These are phyloP conservation scores for Pseudococcus jackbeardsleyi DNA, from an alignment of 2,888 invertebrate genomes.

Conservation along the genomic window DNA sequence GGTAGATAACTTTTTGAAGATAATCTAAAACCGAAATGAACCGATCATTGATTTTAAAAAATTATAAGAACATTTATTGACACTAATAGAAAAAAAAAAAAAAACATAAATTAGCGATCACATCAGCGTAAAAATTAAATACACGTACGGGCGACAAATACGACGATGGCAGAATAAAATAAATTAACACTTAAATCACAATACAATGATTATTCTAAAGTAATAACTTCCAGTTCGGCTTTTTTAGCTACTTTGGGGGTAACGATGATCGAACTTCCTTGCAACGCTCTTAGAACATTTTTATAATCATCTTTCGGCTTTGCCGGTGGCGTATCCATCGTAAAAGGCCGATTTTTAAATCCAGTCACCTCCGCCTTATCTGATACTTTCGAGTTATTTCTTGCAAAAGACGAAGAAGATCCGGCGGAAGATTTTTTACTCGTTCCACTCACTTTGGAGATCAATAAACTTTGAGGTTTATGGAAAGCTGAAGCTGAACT, in stretches of 20 bases:
- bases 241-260: neutral
- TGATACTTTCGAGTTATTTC: neutral
- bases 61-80: neutral
- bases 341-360: neutral
- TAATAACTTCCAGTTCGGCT: constrained; percentile 13
- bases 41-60: neutral
- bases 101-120: neutral
- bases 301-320: neutral
- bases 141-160: neutral
- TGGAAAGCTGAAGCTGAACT: neutral
- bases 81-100: neutral
- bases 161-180: neutral
- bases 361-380: neutral
- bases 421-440: neutral
- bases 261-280: neutral
- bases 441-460: constrained; percentile 18
- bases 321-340: neutral
- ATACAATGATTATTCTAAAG: neutral
- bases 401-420: neutral
- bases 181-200: neutral
- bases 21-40: neutral
- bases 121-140: neutral
- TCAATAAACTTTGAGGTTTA: constrained; percentile 3
- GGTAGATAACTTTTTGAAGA: no score
- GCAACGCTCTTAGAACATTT: neutral